Conservation (phyloP, 1,140 invertebrate genomes). For the Drosophila quadrilineata region DNA sequence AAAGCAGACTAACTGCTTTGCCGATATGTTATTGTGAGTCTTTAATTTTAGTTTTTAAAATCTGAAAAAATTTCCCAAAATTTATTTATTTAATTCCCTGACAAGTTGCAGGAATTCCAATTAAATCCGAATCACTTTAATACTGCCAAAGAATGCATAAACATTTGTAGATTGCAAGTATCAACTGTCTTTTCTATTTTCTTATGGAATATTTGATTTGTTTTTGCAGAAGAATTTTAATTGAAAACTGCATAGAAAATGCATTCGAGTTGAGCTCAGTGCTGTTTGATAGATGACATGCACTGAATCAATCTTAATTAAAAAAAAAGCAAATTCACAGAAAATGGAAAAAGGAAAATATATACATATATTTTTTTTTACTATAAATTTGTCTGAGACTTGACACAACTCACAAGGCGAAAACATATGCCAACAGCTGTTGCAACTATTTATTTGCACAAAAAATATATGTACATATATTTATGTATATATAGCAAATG, state of each 20-base stretch:
- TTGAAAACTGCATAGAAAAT: constrained; percentile 23
- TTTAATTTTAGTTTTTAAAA: too few species aligned
- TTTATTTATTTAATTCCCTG: too few species aligned
- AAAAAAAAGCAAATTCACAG: too few species aligned
- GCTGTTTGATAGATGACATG: constrained; percentile 5
- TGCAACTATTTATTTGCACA: constrained; percentile 77
- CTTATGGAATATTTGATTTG: constrained; percentile 13
- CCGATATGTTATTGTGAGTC: too few species aligned
- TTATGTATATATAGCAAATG: too few species aligned
- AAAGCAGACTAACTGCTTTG: too few species aligned
- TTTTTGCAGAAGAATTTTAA: constrained; percentile 11
- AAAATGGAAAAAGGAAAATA: too few species aligned
- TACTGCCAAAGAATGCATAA: background rate
- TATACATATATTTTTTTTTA: constrained; percentile 13
- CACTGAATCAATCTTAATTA: constrained; percentile 77
- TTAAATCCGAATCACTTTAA: too few species aligned
- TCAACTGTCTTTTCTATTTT: background rate
- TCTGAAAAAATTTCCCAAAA: too few species aligned
- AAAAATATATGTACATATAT: too few species aligned
- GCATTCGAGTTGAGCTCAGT: background rate
- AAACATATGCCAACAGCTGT: constrained; percentile 69
- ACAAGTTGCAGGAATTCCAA: too few species aligned
- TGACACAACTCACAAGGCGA: constrained; percentile 7
- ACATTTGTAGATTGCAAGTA: background rate
- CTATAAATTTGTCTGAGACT: constrained; percentile 40